Conservation (phyloP, 2,113 vertebrate species). For the Megalops atlanticus region DNA sequence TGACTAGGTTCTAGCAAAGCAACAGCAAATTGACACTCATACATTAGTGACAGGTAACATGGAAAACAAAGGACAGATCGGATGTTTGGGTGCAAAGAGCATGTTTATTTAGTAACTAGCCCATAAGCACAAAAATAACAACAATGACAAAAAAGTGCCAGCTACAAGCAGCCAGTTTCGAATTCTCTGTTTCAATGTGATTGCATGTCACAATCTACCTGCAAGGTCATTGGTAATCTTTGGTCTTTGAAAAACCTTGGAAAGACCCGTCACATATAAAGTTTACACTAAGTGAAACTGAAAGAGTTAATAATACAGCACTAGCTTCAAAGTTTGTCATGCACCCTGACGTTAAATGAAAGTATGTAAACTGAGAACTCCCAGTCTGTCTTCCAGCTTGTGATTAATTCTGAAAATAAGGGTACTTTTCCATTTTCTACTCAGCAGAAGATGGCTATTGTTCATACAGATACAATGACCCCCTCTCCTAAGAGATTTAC, state of each 20-base stretch:
- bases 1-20: background rate
- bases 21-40: background rate
- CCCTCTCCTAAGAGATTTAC: background rate
- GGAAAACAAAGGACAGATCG: background rate
- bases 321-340: background rate
- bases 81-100: background rate
- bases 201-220: background rate
- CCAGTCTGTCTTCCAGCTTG: background rate
- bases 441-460: background rate
- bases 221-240: background rate
- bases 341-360: background rate
- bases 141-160: background rate
- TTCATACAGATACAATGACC: background rate
- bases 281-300: background rate
- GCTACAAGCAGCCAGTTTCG: background rate
- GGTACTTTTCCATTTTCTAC: background rate
- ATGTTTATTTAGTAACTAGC: constrained; percentile 6
- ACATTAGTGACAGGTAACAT: background rate
- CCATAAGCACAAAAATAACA: background rate
- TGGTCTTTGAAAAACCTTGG: background rate
- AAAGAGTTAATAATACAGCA: background rate
- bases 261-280: too few relatives aligned
- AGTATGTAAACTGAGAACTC: background rate
- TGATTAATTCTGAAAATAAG: background rate
- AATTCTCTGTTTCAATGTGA: background rate